Percentiles rank a stretch among this genome's conserved stretches.
Conservation (phyloP, 2,113 vertebrate species). For the Varanus salvator region DNA sequence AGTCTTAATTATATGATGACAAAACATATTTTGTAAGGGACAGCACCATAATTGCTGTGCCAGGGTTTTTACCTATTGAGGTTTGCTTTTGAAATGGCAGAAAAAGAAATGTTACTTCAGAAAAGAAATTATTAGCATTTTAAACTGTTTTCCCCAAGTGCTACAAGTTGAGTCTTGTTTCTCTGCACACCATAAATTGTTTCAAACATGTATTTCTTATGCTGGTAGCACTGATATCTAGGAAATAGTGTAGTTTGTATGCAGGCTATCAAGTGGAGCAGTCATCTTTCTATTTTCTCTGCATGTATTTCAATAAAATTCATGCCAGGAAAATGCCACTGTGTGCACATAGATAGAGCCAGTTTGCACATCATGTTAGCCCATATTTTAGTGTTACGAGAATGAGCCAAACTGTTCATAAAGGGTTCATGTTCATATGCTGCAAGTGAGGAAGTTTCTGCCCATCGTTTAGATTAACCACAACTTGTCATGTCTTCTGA, state of each 20-base stretch:
- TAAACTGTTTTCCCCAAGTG: not conserved
- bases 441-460: not conserved
- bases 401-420: not conserved
- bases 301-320: not conserved
- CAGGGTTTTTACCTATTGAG: not conserved
- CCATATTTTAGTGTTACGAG: not conserved
- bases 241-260: not conserved
- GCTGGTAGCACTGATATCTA: not conserved
- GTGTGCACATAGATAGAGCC: too few species aligned
- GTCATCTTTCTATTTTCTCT: not conserved
- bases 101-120: constrained; percentile 6
- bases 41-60: not conserved
- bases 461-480: not conserved
- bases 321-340: not conserved
- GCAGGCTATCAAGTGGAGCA: not conserved
- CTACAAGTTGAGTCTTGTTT: not conserved
- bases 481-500: not conserved
- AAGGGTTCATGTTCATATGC: too few species aligned
- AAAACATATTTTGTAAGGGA: constrained; percentile 18
- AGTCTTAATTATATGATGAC: constrained; percentile 30
- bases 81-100: not conserved
- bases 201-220: not conserved
- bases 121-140: not conserved
- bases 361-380: not conserved
- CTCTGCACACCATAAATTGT: not conserved